Base-by-base conservation (phyloP, 2,797 vertebrate genomes). In the Enteromius afrohamiltoni region DNA sequence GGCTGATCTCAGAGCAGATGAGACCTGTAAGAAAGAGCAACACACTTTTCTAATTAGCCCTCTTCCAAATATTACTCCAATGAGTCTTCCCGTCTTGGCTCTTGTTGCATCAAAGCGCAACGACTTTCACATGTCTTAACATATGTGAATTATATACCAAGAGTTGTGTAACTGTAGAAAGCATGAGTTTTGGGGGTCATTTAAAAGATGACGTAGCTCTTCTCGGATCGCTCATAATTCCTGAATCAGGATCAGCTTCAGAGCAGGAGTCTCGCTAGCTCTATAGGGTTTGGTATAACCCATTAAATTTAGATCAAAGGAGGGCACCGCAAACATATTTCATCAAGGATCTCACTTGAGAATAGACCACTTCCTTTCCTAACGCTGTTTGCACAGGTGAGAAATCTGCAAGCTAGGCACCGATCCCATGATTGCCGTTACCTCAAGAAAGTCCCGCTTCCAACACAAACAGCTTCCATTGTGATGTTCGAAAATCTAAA, bases 341-440 rank as follows among this genome's bases (percentile, higher is more conserved):
- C 82, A 88, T 91, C 81, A 77, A 85, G 86, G 92, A 87, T 90
- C 83, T 87, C 68, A 85, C 89, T 91, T 89, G 84, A 76, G 91
- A 93, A 92, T 86, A 87, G 65, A 84, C 94, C 94, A 91, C 93
- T 94, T 95, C 94, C 93, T 93, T 62, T 80, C 37, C 53, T 29
- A 42, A 76, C 11, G 23, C 82, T 95, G 94, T 95, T 96, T 95
- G 85, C 85, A 93, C 94, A 95, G 94, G 94, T 95, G 95, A 95
- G 87, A 87, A 95, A 95, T 94, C 85, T 95, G 94, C 95, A 93
- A 94, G 92, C 93, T 90, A 88, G 92, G 91, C 90, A 83, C 87
- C 51, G 42, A 84, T 92, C 91, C 90, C 92, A 92, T 87, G 85
- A 85, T 65, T 60, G 81, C 65, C 83, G 87, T 82, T 85, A 91